Evolutionary conservation across 1,140 invertebrate genomes (phyloP).

Genomic region (Temnothorax curvispinosus): DNA sequence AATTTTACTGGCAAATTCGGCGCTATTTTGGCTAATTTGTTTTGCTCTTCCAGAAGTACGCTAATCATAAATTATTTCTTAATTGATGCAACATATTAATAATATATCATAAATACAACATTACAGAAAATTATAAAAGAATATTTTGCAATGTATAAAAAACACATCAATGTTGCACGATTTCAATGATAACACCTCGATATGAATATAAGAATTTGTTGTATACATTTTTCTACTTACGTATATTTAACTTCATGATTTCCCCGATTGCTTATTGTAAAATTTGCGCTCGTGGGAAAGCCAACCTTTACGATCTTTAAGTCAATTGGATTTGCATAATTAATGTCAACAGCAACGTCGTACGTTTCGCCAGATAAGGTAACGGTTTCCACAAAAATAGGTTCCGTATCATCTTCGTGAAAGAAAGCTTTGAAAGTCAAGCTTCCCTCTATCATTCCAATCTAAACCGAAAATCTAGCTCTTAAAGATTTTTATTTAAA

Average conservation of each 20-base stretch:
- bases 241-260: conserved; percentile 76
- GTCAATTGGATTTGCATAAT: conserved; percentile 76
- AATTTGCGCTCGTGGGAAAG: conserved; percentile 28
- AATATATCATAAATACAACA: background rate
- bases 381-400: conserved; percentile 70
- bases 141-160: background rate
- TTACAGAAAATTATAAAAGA: background rate
- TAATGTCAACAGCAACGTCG: conserved; percentile 76
- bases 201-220: background rate
- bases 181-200: conserved; percentile 1
- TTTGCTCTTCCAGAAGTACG: conserved; percentile 51
- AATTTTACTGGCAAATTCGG: conserved; percentile 53
- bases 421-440: conserved; percentile 72
- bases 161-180: background rate
- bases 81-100: background rate
- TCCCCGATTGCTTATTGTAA: conserved; percentile 77
- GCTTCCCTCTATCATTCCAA: conserved; percentile 50
- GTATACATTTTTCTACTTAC: conserved; percentile 67
- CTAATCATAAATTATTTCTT: conserved; percentile 7
- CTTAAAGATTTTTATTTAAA: background rate
- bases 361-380: conserved; percentile 77
- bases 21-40: conserved; percentile 60
- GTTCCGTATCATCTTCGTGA: conserved; percentile 66
- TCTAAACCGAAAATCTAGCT: conserved; percentile 46
- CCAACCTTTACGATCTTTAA: conserved; percentile 73